Percentiles rank a stretch among this genome's conserved stretches.
Evolutionary conservation across 2,888 invertebrate species (phyloP).

Genomic region (Parnassius smintheus): DNA sequence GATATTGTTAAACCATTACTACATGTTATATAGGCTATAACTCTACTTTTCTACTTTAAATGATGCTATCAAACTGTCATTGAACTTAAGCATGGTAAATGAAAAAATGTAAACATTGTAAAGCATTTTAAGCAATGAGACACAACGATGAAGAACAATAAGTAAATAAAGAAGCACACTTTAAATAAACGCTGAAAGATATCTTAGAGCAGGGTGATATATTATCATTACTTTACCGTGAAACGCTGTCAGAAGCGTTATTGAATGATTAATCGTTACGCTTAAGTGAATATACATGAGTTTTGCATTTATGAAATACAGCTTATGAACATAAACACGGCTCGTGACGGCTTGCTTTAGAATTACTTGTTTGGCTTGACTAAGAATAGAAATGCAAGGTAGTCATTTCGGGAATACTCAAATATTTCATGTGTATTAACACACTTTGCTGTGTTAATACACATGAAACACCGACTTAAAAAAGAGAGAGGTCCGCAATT

Average conservation of each 20-base stretch:
- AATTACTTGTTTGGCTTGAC: not conserved
- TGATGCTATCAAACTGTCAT: not conserved
- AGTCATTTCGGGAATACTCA: not conserved
- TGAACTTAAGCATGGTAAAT: too few relatives aligned
- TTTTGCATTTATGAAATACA: conserved; percentile 21
- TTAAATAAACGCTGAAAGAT: not conserved
- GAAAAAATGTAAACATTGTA: too few relatives aligned
- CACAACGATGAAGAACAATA: too few relatives aligned
- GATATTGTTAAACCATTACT: too few relatives aligned
- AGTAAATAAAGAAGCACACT: too few relatives aligned
- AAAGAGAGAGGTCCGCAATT: too few relatives aligned
- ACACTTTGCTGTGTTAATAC: too few relatives aligned
- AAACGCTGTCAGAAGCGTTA: conserved; percentile 22
- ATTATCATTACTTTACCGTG: conserved; percentile 4
- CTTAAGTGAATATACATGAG: conserved; percentile 23
- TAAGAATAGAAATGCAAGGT: not conserved
- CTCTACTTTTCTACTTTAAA: not conserved
- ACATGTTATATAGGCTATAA: too few relatives aligned
- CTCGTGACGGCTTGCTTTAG: conserved; percentile 4
- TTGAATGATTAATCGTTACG: conserved; percentile 22
- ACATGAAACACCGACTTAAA: too few relatives aligned
- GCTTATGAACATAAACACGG: conserved; percentile 10
- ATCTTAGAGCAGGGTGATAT: not conserved
- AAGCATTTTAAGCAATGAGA: too few relatives aligned
- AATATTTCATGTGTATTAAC: too few relatives aligned